Conservation (phyloP, 2,888 invertebrate species). For the Antitype chi region DNA sequence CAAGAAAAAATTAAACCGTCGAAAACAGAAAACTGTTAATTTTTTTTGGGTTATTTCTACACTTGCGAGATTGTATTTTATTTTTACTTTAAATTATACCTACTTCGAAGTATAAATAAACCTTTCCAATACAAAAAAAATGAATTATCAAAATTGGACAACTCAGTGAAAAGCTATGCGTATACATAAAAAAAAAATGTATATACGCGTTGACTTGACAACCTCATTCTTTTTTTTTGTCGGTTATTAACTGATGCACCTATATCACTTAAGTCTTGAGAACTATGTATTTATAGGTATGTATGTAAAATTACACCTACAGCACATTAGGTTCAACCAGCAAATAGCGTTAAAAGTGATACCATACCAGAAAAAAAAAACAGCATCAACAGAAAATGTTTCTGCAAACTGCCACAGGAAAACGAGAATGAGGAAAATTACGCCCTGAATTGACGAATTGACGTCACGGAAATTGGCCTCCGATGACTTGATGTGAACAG, state of each 20-base stretch:
- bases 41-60: no score
- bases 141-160: no score
- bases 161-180: no score
- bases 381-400: background rate
- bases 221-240: no score
- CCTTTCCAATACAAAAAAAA: no score
- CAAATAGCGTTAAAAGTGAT: background rate
- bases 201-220: no score
- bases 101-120: no score
- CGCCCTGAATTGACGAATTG: conserved; percentile 36
- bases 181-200: no score
- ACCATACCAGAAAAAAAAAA: background rate
- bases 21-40: no score
- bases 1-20: no score
- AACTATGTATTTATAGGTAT: background rate
- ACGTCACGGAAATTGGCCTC: conserved; percentile 34
- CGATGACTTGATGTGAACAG: conserved; percentile 21
- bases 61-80: no score
- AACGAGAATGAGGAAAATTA: conserved; percentile 24
- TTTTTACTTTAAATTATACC: no score
- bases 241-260: background rate
- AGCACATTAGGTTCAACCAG: background rate
- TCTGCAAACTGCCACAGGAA: conserved; percentile 9
- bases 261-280: background rate
- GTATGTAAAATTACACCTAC: background rate